Percentiles rank a stretch among this genome's conserved stretches.
Conservation (phyloP, 2,113 vertebrate genomes). For the Channa maculata region DNA sequence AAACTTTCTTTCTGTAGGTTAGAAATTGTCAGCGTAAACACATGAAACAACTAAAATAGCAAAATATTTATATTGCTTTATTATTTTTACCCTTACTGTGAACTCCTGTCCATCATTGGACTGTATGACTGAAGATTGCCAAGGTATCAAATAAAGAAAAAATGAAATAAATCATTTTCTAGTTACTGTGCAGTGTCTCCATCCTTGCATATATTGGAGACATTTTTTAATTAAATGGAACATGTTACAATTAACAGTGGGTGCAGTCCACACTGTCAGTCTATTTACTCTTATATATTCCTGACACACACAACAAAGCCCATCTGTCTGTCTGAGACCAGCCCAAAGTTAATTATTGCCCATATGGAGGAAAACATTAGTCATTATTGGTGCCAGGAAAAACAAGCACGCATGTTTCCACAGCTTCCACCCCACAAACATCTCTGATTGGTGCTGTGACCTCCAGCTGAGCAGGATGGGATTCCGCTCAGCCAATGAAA, state of each 20-base stretch:
- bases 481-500: constrained; percentile 9
- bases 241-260: neutral
- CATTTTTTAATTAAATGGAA: neutral
- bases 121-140: too few relatives aligned
- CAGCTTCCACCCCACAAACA: constrained; percentile 41
- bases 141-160: too few relatives aligned
- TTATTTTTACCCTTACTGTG: too few relatives aligned
- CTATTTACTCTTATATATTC: neutral
- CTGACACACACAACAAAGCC: constrained; percentile 14
- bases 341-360: constrained; percentile 32
- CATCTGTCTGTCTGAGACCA: constrained; percentile 20
- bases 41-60: too few relatives aligned
- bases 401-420: constrained; percentile 55
- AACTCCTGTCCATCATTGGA: too few relatives aligned
- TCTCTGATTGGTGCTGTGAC: constrained; percentile 13
- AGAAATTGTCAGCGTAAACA: too few relatives aligned
- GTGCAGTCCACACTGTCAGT: constrained; percentile 1
- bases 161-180: too few relatives aligned
- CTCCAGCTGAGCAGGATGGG: constrained; percentile 11
- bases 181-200: too few relatives aligned
- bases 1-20: too few relatives aligned
- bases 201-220: too few relatives aligned
- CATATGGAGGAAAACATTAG: constrained; percentile 52
- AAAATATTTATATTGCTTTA: too few relatives aligned
- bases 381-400: constrained; percentile 47